Evolutionary conservation across 2,888 invertebrate genomes (phyloP).

Genomic region (Siphonodentalium dalli): DNA sequence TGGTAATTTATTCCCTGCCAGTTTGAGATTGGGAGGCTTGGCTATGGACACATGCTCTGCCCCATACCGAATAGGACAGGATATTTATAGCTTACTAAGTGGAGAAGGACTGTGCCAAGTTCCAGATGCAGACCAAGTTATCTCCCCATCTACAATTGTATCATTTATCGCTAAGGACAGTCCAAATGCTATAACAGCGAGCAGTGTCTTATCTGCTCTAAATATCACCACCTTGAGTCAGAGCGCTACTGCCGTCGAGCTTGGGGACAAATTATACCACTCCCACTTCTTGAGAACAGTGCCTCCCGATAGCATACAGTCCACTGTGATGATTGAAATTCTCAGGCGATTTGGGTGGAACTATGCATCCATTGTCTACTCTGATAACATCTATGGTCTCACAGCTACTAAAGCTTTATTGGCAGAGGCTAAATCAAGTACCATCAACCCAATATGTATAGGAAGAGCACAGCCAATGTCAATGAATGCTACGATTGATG

Average conservation of each 20-base stretch:
- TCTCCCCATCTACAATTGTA: constrained; percentile 52
- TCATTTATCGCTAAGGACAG: constrained; percentile 58
- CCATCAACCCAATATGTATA: constrained; percentile 43
- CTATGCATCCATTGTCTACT: constrained; percentile 59
- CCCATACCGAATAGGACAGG: constrained; percentile 56
- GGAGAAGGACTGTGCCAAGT: constrained; percentile 59
- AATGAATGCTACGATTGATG: constrained; percentile 35
- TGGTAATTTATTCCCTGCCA: constrained; percentile 34
- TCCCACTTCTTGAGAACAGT: constrained; percentile 55
- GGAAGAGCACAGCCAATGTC: constrained; percentile 44
- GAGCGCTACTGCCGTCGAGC: constrained; percentile 56
- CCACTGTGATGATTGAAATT: constrained; percentile 49
- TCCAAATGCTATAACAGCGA: constrained; percentile 47
- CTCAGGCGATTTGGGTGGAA: constrained; percentile 55
- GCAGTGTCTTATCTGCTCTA: constrained; percentile 57
- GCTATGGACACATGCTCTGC: constrained; percentile 63
- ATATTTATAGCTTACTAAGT: constrained; percentile 61
- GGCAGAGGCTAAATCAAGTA: constrained; percentile 29
- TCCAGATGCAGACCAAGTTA: constrained; percentile 34
- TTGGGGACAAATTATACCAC: constrained; percentile 42
- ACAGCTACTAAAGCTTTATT: constrained; percentile 53
- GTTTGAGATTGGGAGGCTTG: constrained; percentile 57
- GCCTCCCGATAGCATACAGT: constrained; percentile 57
- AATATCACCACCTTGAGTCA: constrained; percentile 59
- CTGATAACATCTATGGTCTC: constrained; percentile 52